phyloP scores from a whole-genome alignment of 1,140 invertebrate genomes.

The Diabrotica virgifera region DNA sequence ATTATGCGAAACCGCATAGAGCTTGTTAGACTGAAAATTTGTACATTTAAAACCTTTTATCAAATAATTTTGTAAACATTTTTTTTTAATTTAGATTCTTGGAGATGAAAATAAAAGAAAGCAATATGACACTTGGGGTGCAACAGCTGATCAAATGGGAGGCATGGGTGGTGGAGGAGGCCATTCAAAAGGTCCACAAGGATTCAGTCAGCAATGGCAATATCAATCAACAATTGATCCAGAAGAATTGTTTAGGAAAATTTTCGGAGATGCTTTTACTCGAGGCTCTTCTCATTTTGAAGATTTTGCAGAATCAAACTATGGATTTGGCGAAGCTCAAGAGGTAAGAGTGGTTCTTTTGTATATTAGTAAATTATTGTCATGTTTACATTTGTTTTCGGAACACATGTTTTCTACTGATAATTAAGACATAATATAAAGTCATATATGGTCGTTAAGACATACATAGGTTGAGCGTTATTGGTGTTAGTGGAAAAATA shows the following conservation, averaged over 20 bases:
- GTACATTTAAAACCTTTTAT: too few species aligned
- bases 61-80: background rate
- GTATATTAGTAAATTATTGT: too few species aligned
- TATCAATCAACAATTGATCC: constrained; percentile 89
- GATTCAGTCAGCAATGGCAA: constrained; percentile 71
- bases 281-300: constrained; percentile 57
- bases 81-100: constrained; percentile 61
- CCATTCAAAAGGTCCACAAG: constrained; percentile 52
- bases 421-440: too few species aligned
- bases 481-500: too few species aligned
- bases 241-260: constrained; percentile 92
- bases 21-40: too few species aligned
- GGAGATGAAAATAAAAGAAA: constrained; percentile 89
- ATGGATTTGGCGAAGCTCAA: constrained; percentile 87
- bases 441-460: too few species aligned
- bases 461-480: too few species aligned
- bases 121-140: constrained; percentile 92
- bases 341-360: constrained; percentile 60
- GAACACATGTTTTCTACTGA: too few species aligned
- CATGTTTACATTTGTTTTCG: too few species aligned
- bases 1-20: too few species aligned
- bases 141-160: constrained; percentile 82
- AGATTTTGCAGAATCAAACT: constrained; percentile 82
- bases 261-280: constrained; percentile 76
- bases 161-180: constrained; percentile 53